These are phyloP conservation scores for Torymus texanus DNA, from an alignment of 2,888 invertebrate genomes.

Conservation along the genomic window DNA sequence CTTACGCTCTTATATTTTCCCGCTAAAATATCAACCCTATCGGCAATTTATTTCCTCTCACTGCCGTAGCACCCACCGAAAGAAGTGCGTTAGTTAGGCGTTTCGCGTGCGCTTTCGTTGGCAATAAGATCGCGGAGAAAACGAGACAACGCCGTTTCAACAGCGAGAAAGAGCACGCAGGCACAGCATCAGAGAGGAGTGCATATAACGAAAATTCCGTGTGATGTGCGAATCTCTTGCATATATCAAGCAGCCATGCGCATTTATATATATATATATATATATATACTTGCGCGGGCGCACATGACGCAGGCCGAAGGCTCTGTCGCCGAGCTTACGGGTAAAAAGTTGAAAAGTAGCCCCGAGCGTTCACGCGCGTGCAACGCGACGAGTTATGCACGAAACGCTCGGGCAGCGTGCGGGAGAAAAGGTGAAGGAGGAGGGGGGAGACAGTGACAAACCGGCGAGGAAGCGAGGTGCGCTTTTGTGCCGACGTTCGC, in stretches of 20 bases:
- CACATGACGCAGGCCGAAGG: conserved; percentile 49
- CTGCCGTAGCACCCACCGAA: background rate
- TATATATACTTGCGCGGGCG: conserved; percentile 41
- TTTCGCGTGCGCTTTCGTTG: background rate
- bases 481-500: conserved; percentile 28
- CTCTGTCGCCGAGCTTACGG: conserved; percentile 47
- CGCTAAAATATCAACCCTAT: conserved; percentile 22
- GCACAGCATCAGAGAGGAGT: background rate
- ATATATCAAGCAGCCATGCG: conserved; percentile 61
- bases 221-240: conserved; percentile 49
- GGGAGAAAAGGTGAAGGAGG: background rate
- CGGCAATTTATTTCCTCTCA: conserved; percentile 36
- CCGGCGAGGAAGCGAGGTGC: conserved; percentile 53
- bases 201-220: conserved; percentile 60
- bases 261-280: background rate
- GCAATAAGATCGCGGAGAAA: conserved; percentile 23
- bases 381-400: conserved; percentile 65
- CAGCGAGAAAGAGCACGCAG: background rate
- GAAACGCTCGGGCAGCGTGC: conserved; percentile 52
- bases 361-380: conserved; percentile 38
- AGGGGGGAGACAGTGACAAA: conserved; percentile 64
- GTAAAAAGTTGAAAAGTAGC: conserved; percentile 69
- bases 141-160: background rate
- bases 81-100: conserved; percentile 44
- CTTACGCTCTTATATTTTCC: background rate